Base-by-base conservation (phyloP, 2,797 vertebrate species). In the Chromobotia macracanthus region DNA sequence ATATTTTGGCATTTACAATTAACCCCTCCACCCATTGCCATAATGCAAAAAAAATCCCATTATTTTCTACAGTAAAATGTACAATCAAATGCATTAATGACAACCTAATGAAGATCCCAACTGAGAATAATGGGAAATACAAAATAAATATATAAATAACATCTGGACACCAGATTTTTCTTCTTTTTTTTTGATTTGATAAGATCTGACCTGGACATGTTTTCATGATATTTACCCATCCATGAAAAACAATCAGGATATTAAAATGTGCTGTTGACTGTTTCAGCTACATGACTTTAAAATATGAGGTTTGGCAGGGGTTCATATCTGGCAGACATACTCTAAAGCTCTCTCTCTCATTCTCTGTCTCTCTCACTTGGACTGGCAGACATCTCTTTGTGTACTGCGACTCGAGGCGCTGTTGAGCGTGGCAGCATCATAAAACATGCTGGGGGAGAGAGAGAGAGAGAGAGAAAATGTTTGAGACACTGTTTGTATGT, bases 401-500 rank as follows among this genome's bases (percentile, higher is more conserved):
- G 11, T 28, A 19, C 46, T 28, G 46, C 8, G 63, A 66, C 75
- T 55, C 1, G 71, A 72, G 70, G 78, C 78, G 5, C 38, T 74
- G 56, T 71, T 70, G 58, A 78, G 31, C 28, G 56, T 71, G 58
- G 76, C 55, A 71, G 76, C 44, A 78, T 63, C 55, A 78, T 63
- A 51, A 71, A 78, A 51, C 44, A 71, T 67, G 76, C 55, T 38
- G 67, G 28, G 38, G 67, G 38, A 44, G 28, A 77, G 53, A 69
- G 31, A 31, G 31, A 31, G 38, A 44, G 28, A 77, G 53, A 69
- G 31, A 31, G 31, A 31, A 31, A n/a, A 46, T 78, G 76, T 71
- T 64, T 71, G 67, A 53, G 76, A 78, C 76, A 70, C 55, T 71
- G 44, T 63, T 44, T 71, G 44, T 71, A 67, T 78, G 76, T 70